Evolutionary conservation across 2,113 vertebrate species (phyloP), one percentile per base, ranked within the genome.

Genomic region (Perognathus longimembris): DNA sequence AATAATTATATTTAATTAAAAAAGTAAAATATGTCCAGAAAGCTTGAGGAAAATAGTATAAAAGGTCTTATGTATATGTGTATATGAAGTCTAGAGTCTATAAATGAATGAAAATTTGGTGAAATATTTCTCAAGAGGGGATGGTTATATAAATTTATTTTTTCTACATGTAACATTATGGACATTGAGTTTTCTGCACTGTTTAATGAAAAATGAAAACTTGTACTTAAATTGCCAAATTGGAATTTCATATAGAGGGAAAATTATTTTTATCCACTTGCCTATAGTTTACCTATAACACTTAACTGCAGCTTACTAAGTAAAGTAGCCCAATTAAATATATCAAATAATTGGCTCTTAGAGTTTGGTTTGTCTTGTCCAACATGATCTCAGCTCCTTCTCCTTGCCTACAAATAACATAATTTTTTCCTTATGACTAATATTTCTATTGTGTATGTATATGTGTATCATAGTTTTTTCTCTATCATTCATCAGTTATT

Each of bases 71-170:
- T 54, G 50, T 18, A 54, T 54, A 18, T 54, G 17, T 54, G 14
- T 54, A 61, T 21, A 61, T 24, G 26, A 24, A 66, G 81, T 90
- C 26, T 71, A 1, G 89, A 50, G 36, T 90, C 17, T 54, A 14
- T 18, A 54, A 54, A 54, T 54, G 12, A 54, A 54, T 54, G 50
- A 54, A 54, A 54, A 54, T 15, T 57, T 66, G 30, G 32, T 85
- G 9, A 77, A 70, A 91, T 38, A 82, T 90, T 93, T 89, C 15
- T 92, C 28, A 69, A 91, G 76, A 73, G 64, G 54, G 94, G 76
- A 64, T 84, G 18, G 34, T 94, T 93, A 92, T n/a, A 67, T 42
- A 42, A 91, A 45, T 45, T 45, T 87, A 10, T 36, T 92, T 75
- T 67, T n/a, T 32, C 24, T 69, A 5, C 1, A 28, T 63, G 45